Base-by-base conservation (phyloP, 2,113 vertebrate genomes). In the Ovis aries region DNA sequence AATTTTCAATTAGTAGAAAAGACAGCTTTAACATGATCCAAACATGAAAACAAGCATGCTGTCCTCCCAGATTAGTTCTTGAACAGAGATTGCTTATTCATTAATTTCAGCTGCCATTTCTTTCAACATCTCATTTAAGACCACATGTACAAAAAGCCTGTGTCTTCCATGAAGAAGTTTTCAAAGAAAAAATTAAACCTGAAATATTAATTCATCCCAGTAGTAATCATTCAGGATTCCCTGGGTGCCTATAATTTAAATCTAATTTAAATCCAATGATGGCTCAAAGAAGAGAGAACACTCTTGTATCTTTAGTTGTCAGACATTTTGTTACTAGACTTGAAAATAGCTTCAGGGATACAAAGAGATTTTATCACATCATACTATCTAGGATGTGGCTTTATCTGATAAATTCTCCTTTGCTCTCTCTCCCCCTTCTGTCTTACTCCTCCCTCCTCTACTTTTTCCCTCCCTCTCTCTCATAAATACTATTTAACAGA, bases 141-240 rank as follows among this genome's bases (percentile, higher is more conserved):
- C 8, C 7, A 78, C 57, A 13, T 21, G 53, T 74, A 36, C 50
- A 90, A 78, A 96, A 40, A 88, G 43, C n/a, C 21, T 27, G 4
- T n/a, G 19, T 29, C 77, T 29, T 88, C 43, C 36, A 57, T 31
- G 23, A 92, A 50, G 57, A 90, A 21, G n/a, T 40, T 78, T 92
- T 84, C 82, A 97, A 88, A 83, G 36, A 92, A 45, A 95, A 96
- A 92, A 94, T 91, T 80, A 87, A 97, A 94, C 52, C 64, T 96
- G 64, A 97, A 87, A 40, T 83, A 95, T 91, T 94, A 95, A 92
- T 62, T 89, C 14, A 16, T 55, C 16, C 48, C 40, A 45, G 29
- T 43, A 45, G 43, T 80, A 95, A 95, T 98, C 87, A 93, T 88
- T 95, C 48, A 78, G 21, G 17, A 88, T 48, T 53, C 33, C 31